Percentiles rank a stretch among this genome's conserved stretches.
Evolutionary conservation across 2,797 vertebrate species (phyloP).

Genomic region (Pipistrellus pygmaeus): DNA sequence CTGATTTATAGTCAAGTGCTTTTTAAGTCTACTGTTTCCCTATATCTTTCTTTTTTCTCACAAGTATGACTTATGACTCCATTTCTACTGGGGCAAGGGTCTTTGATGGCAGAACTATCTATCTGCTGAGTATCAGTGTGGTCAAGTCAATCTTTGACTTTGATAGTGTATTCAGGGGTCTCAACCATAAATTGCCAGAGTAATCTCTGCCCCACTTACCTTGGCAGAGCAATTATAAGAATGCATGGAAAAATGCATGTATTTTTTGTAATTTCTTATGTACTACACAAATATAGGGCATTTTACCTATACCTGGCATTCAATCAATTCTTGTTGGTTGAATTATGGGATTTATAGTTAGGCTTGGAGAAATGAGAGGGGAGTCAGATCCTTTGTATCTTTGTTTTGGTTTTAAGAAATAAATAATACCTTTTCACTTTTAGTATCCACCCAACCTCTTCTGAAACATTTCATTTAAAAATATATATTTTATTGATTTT

Average conservation of each 20-base stretch:
- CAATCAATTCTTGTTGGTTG: not conserved
- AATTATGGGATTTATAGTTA: constrained; percentile 10
- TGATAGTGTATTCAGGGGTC: not conserved
- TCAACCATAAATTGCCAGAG: constrained; percentile 2
- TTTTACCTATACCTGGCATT: not conserved
- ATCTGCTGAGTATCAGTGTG: not conserved
- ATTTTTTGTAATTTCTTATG: constrained; percentile 29
- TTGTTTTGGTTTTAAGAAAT: constrained; percentile 41
- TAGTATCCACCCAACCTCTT: not conserved
- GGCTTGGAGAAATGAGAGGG: not conserved
- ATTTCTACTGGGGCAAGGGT: not conserved
- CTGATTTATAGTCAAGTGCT: not conserved
- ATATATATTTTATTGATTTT: not conserved
- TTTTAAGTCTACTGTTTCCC: constrained; percentile 27
- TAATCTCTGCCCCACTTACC: constrained; percentile 1
- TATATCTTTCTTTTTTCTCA: not conserved
- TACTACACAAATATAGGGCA: not conserved
- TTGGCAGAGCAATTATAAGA: constrained; percentile 15
- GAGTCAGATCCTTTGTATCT: constrained; percentile 13
- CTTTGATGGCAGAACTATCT: not conserved
- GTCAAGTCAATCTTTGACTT: not conserved
- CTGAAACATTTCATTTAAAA: constrained; percentile 31
- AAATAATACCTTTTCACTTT: not conserved
- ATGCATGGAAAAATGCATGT: constrained; percentile 11
- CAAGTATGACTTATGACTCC: not conserved